These are phyloP conservation scores for Tinea semifulvella DNA, from an alignment of 2,888 invertebrate genomes.

Conservation along the genomic window DNA sequence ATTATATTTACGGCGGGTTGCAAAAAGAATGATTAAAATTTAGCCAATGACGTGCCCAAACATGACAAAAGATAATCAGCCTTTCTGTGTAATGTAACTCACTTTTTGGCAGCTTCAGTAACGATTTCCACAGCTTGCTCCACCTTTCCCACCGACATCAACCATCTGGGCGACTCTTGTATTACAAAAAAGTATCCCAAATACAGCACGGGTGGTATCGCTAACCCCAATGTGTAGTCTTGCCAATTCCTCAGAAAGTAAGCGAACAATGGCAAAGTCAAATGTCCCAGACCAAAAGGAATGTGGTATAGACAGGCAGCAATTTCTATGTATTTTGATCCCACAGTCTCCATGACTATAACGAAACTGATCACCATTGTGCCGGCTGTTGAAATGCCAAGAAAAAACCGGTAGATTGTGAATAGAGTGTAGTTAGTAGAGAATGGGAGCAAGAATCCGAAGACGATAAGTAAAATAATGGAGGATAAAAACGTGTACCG, in stretches of 20 bases:
- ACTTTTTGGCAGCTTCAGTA: conserved; percentile 70
- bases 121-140: conserved; percentile 71
- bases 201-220: conserved; percentile 67
- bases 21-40: no score
- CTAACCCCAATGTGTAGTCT: conserved; percentile 69
- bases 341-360: conserved; percentile 72
- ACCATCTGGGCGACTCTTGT: conserved; percentile 83
- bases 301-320: conserved; percentile 73
- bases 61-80: no score
- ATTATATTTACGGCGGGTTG: no score
- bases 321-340: conserved; percentile 58
- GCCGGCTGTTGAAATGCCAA: conserved; percentile 80
- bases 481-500: conserved; percentile 75
- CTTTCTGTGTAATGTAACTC: conserved; percentile 30
- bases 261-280: conserved; percentile 69
- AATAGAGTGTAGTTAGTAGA: conserved; percentile 69
- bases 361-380: conserved; percentile 83
- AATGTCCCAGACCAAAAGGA: conserved; percentile 74
- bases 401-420: conserved; percentile 71
- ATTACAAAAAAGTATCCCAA: conserved; percentile 75
- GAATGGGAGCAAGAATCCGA: conserved; percentile 74
- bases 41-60: no score
- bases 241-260: conserved; percentile 74
- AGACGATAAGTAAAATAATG: conserved; percentile 70
- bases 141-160: conserved; percentile 73